Evolutionary conservation across 2,888 invertebrate genomes (phyloP).

Genomic region (Oegoconia quadripuncta): DNA sequence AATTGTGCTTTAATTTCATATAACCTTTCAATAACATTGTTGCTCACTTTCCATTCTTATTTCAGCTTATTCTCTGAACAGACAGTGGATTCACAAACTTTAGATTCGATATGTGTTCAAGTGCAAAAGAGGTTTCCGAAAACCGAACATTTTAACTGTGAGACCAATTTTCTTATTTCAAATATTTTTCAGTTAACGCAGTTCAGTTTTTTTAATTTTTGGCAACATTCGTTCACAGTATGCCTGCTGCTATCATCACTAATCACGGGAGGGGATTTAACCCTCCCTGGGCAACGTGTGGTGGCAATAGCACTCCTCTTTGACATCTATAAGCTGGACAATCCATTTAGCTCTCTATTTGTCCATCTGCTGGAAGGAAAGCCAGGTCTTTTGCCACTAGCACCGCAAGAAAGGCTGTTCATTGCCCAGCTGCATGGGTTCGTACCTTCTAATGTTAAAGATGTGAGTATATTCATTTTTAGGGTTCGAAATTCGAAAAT

Average conservation of each 20-base stretch:
- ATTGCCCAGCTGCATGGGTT: constrained; percentile 85
- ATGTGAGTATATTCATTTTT: constrained; percentile 74
- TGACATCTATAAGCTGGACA: constrained; percentile 66
- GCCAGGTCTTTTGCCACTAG: constrained; percentile 53
- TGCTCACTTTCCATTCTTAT: constrained; percentile 23
- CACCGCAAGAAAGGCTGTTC: constrained; percentile 84
- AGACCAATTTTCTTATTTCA: constrained; percentile 29
- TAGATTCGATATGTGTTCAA: constrained; percentile 87
- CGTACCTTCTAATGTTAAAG: constrained; percentile 82
- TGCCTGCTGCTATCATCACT: constrained; percentile 67
- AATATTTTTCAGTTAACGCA: background rate
- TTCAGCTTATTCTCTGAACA: constrained; percentile 85
- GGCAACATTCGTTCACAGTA: constrained; percentile 37
- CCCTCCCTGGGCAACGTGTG: constrained; percentile 66
- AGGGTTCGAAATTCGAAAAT: too few relatives aligned
- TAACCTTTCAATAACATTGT: constrained; percentile 23
- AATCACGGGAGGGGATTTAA: constrained; percentile 66
- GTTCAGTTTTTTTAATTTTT: constrained; percentile 12
- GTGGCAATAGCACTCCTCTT: constrained; percentile 64
- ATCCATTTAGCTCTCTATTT: constrained; percentile 65
- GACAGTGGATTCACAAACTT: constrained; percentile 84
- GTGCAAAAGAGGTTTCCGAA: constrained; percentile 88
- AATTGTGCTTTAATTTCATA: constrained; percentile 8
- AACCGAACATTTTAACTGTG: constrained; percentile 88
- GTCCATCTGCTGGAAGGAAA: constrained; percentile 65